phyloP scores from a whole-genome alignment of 2,888 invertebrate genomes.

The Rhingia campestris region DNA sequence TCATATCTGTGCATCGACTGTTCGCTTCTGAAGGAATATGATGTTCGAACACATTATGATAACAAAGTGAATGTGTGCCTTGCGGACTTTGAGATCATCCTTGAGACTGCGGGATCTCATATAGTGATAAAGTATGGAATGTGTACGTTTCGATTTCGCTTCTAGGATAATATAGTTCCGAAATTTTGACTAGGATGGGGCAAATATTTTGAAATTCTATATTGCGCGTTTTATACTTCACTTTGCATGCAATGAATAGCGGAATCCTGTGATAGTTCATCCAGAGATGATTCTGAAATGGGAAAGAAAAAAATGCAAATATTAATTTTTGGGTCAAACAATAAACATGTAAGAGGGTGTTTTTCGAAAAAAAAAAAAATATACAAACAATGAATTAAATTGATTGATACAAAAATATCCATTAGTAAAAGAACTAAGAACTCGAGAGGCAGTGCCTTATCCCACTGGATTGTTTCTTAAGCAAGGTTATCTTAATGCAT shows the following conservation, averaged over 20 bases:
- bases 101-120: conserved; percentile 37
- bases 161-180: conserved; percentile 42
- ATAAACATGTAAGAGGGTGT: too few relatives aligned
- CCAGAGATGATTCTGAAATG: conserved; percentile 90
- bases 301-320: conserved; percentile 37
- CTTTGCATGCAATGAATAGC: conserved; percentile 93
- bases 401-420: too few relatives aligned
- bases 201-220: conserved; percentile 33
- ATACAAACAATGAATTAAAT: too few relatives aligned
- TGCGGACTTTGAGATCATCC: conserved; percentile 60
- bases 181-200: conserved; percentile 82
- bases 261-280: conserved; percentile 94
- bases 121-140: conserved; percentile 13
- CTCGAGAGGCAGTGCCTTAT: too few relatives aligned
- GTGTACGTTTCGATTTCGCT: conserved; percentile 36
- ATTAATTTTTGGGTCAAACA: background rate
- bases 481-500: too few relatives aligned
- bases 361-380: too few relatives aligned
- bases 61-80: conserved; percentile 6
- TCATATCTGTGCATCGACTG: conserved; percentile 56
- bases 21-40: conserved; percentile 37
- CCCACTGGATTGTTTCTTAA: too few relatives aligned
- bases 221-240: conserved; percentile 85
- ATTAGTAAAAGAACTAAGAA: too few relatives aligned
- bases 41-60: conserved; percentile 4